Evolutionary conservation across 2,888 invertebrate species (phyloP), one percentile per base, ranked within the genome.

Genomic region (Tanypteryx hageni): DNA sequence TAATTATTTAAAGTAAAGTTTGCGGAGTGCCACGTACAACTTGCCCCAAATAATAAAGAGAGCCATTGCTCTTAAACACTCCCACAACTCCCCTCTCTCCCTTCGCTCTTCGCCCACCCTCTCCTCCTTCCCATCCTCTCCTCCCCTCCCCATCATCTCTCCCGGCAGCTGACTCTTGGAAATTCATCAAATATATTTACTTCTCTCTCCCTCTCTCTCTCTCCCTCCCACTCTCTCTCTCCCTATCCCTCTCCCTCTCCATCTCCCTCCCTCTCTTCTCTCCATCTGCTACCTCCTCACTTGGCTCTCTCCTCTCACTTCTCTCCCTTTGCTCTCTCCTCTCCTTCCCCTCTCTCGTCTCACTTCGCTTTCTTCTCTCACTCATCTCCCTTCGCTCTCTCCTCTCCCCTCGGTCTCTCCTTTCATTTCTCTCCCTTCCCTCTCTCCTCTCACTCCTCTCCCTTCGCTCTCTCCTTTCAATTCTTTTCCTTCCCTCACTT

Each of bases 381-480:
- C 61, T 13, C 61, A 61, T 61, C 61, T n/a, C 64, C 9, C 68
- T 3, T 16, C 16, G 7, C 3, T n/a, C 3, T 5, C 22, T 1
- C 10, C 27, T 27, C 76, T 76, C 76, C 82, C 82, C 13, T 11
- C 82, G 27, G 27, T 27, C 31, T 31, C 44, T 57, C 7, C 27
- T 16, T 83, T 18, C 89, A 83, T 18, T 57, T 92, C 18, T 31
- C 10, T 93, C 94, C 93, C 93, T 94, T 93, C 93, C 92, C 92
- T 92, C 93, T 92, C 93, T 93, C 84, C 92, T 89, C 92, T 92
- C 92, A n/a, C n/a, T n/a, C 76, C 84, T 58, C 56, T 92, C 92
- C 96, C 95, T 98, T 85, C 81, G 84, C 82, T 92, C 81, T 61
- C 92, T 16, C 44, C 44, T 11, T 27, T 56, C 56, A n/a, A n/a